phyloP scores from a whole-genome alignment of 1,140 invertebrate genomes.

The Sinonovacula constricta region DNA sequence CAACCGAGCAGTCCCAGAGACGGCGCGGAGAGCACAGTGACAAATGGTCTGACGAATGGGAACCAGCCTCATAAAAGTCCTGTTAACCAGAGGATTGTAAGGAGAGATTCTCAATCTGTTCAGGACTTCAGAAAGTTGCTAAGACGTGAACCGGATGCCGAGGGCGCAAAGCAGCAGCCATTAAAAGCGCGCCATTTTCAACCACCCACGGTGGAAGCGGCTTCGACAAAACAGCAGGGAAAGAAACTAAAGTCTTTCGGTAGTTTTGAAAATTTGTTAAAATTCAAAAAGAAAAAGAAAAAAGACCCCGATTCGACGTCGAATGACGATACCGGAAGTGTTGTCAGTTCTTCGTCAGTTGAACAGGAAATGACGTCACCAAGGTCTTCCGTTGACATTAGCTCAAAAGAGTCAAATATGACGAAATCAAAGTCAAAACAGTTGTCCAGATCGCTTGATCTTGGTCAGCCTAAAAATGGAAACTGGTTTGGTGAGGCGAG shows the following conservation, averaged over 20 bases:
- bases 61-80: constrained; percentile 10
- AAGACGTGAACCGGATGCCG: constrained; percentile 54
- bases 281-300: constrained; percentile 49
- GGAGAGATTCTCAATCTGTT: constrained; percentile 45
- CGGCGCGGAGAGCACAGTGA: constrained; percentile 5
- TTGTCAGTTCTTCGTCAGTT: constrained; percentile 18
- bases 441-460: constrained; percentile 57
- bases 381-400: constrained; percentile 28
- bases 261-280: constrained; percentile 63
- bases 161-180: constrained; percentile 55
- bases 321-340: constrained; percentile 45
- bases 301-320: constrained; percentile 50
- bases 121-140: constrained; percentile 58
- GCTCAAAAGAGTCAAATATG: constrained; percentile 12
- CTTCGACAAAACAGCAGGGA: background rate
- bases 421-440: constrained; percentile 18
- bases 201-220: constrained; percentile 14
- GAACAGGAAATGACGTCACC: background rate
- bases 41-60: constrained; percentile 27
- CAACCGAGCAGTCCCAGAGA: constrained; percentile 3
- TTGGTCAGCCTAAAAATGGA: constrained; percentile 48
- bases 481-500: constrained; percentile 54
- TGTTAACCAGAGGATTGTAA: background rate
- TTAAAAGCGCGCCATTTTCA: constrained; percentile 64
- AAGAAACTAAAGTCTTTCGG: constrained; percentile 62